Evolutionary conservation across 1,140 invertebrate genomes (phyloP).

Genomic region (Delia radicum): DNA sequence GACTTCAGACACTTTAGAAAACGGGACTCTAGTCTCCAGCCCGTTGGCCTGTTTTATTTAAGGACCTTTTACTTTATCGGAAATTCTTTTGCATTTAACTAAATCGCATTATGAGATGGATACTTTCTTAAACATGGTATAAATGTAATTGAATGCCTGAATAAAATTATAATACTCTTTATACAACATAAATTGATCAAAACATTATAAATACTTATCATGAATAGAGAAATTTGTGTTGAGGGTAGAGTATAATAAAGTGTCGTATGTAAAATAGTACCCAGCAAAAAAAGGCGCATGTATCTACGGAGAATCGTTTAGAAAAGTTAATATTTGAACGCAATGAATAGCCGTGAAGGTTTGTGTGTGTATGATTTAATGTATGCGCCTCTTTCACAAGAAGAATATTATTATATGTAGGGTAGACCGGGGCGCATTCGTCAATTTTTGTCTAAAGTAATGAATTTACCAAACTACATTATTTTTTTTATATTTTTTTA

Average conservation of each 20-base stretch:
- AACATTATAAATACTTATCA: too few species aligned
- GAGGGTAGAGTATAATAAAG: too few species aligned
- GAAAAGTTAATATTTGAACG: background rate
- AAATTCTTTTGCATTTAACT: too few species aligned
- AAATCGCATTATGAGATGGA: background rate
- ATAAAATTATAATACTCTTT: background rate
- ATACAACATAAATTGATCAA: background rate
- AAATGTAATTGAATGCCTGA: background rate
- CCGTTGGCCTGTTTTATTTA: too few species aligned
- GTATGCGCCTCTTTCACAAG: background rate
- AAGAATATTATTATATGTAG: background rate
- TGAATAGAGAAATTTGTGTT: too few species aligned
- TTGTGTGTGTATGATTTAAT: background rate
- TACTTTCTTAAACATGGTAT: background rate
- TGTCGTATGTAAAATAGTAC: background rate
- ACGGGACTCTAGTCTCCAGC: too few species aligned
- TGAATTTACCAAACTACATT: too few species aligned
- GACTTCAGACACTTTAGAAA: too few species aligned
- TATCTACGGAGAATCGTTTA: background rate
- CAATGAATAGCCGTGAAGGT: too few species aligned
- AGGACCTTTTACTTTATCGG: too few species aligned
- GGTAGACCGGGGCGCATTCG: too few species aligned
- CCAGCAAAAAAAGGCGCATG: background rate
- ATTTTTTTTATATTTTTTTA: background rate
- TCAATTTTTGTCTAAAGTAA: too few species aligned